Percentiles rank a stretch among this genome's conserved stretches.
These are phyloP conservation scores for Nipponia nippon DNA, from an alignment of 2,113 vertebrate species.

Conservation along the genomic window DNA sequence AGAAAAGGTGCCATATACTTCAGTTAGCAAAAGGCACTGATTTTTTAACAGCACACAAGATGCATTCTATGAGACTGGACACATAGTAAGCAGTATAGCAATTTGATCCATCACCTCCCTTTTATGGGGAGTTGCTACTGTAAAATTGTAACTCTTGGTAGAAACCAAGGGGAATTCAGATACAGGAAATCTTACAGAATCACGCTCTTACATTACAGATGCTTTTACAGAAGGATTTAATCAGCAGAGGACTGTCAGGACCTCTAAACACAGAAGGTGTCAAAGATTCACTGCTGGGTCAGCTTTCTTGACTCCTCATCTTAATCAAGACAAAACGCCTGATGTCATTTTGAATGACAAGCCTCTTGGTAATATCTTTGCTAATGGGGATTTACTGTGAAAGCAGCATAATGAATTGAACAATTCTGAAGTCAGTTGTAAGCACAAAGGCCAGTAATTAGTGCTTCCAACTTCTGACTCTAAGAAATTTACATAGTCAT, in stretches of 20 bases:
- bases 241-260: neutral
- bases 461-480: neutral
- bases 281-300: neutral
- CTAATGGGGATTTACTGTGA: neutral
- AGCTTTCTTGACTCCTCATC: neutral
- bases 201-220: rapidly evolving
- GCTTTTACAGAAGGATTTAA: neutral
- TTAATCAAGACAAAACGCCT: neutral
- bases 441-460: constrained; percentile 35
- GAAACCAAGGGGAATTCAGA: neutral
- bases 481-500: constrained; percentile 8
- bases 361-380: neutral
- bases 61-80: neutral
- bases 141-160: neutral
- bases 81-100: neutral
- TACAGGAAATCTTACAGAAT: neutral
- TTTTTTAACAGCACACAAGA: neutral
- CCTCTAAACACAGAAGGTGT: neutral
- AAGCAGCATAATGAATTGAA: constrained; percentile 8
- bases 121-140: neutral
- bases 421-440: neutral
- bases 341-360: neutral
- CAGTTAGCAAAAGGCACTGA: neutral
- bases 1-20: neutral
- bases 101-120: neutral